These are phyloP conservation scores for Pangasianodon gigas DNA, from an alignment of 2,113 vertebrate genomes.

Conservation along the genomic window DNA sequence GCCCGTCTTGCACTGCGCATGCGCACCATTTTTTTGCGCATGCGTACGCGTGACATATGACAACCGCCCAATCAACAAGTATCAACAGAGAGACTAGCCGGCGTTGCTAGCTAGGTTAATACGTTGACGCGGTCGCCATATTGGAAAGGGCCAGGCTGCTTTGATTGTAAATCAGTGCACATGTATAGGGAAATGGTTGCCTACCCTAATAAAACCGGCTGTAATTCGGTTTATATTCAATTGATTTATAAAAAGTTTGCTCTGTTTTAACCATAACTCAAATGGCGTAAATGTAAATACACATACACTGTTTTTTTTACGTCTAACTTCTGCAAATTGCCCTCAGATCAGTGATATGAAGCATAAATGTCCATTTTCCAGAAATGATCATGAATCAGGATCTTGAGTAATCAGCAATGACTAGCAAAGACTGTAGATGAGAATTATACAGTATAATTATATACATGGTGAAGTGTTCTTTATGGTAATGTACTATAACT, in stretches of 20 bases:
- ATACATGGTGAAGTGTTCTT: neutral
- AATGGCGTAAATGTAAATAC: neutral
- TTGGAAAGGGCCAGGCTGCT: neutral
- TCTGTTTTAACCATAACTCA: neutral
- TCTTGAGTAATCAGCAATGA: neutral
- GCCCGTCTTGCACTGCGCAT: neutral
- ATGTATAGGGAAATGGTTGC: too few species aligned
- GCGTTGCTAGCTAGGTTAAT: neutral
- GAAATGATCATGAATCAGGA: neutral
- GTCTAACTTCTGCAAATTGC: neutral
- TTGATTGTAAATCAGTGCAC: neutral
- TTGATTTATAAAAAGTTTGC: neutral
- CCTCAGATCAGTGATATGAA: neutral
- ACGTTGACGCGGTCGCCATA: neutral
- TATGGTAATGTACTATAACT: neutral
- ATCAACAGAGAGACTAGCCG: neutral
- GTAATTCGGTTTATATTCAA: neutral
- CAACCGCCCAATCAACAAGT: neutral
- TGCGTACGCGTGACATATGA: neutral
- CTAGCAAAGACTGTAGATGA: neutral
- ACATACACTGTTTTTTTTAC: too few species aligned
- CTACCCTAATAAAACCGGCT: neutral
- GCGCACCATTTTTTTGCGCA: neutral
- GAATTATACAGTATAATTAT: neutral
- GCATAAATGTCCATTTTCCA: neutral